Evolutionary conservation across 2,888 invertebrate species (phyloP), one percentile per base, ranked within the genome.

Genomic region (Lasioglossum lativentre): DNA sequence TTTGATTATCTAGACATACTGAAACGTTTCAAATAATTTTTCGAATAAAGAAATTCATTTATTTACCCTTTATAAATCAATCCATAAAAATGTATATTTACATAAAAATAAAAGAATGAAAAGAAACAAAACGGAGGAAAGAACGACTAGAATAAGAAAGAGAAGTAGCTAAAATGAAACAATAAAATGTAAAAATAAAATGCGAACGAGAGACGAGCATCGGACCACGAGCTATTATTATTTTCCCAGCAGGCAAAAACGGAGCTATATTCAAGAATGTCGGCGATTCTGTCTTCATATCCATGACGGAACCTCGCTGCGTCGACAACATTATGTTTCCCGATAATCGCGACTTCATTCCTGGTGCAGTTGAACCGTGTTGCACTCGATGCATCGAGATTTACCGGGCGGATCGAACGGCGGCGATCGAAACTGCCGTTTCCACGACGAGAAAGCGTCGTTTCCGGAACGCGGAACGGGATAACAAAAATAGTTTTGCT

Each of bases 401-500:
- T 66, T 66, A 66, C 66, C 19, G 66, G 68, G 34, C n/a, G 40
- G 68, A 40, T 68, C 38, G 68, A 68, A 23, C 12, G 38, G 38
- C 1, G 6, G 4, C 34, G 40, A 68, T 68, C 30, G 66, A 68
- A 34, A 68, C 59, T 47, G 56, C 4, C 30, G 38, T 23, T 12
- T 56, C 8, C 14, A 14, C 42, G 38, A 12, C 71, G 74, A 14
- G 76, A 52, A 78, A 78, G 70, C 40, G 74, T 52, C 83, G 70
- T 40, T 75, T 30, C 47, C 40, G 77, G 77, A 82, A 78, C 73
- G 83, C 84, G 78, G 74, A 75, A 84, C 74, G 63, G 42, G 27
- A 42, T 71, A 66, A 78, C 63, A 75, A 78, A 78, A 78, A 78
- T 74, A 63, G 72, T 27, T 42, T 56, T 70, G 75, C 83, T 85